phyloP scores from a whole-genome alignment of 2,113 vertebrate species.

The Corythaeola cristata region DNA sequence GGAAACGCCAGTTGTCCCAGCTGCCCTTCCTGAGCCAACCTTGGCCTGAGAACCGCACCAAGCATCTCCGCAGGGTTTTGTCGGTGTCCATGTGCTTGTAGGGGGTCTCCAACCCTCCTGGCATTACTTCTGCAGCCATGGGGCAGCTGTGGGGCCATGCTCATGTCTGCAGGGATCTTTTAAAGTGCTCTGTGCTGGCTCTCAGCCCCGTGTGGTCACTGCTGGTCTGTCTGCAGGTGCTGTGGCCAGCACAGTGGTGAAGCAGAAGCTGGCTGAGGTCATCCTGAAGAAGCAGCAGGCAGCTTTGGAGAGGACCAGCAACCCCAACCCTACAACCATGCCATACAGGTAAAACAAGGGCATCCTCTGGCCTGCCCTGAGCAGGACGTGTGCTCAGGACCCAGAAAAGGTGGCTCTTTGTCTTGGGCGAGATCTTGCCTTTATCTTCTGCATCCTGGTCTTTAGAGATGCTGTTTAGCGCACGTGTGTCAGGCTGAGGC shows the following conservation, averaged over 20 bases:
- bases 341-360: slow-evolving; percentile 79
- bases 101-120: neutral
- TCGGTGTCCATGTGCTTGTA: rapidly evolving
- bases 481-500: neutral
- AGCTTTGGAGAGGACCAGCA: slow-evolving; percentile 80
- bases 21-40: neutral
- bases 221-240: slow-evolving; percentile 76
- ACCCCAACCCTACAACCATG: slow-evolving; percentile 20
- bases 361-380: neutral
- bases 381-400: neutral
- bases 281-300: slow-evolving; percentile 93
- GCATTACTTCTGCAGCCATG: neutral
- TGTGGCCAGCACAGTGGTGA: slow-evolving; percentile 90
- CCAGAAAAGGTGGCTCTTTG: neutral
- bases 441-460: neutral
- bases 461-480: neutral
- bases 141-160: neutral
- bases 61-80: neutral
- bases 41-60: neutral
- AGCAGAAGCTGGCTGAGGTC: slow-evolving; percentile 89
- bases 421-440: neutral
- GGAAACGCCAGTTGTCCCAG: neutral
- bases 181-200: rapidly evolving
- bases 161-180: neutral
- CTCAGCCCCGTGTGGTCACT: neutral